These are phyloP conservation scores for Taurulus bubalis DNA, from an alignment of 2,113 vertebrate species.

Conservation along the genomic window DNA sequence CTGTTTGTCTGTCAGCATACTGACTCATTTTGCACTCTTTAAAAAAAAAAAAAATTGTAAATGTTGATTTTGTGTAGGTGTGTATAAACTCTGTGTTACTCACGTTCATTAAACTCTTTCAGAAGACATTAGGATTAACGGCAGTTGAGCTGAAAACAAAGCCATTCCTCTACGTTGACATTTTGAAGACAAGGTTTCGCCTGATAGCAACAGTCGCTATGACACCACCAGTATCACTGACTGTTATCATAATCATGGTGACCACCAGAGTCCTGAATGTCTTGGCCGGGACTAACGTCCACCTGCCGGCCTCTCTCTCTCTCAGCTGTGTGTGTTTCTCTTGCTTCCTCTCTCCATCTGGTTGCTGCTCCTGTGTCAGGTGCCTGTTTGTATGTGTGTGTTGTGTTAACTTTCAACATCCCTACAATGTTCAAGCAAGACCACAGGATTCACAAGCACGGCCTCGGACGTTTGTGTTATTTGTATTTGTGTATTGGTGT, in stretches of 20 bases:
- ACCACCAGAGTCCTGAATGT: conserved; percentile 31
- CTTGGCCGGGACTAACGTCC: conserved; percentile 52
- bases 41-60: conserved; percentile 6
- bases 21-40: conserved; percentile 29
- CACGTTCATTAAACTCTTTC: not conserved
- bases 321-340: conserved; percentile 52
- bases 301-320: conserved; percentile 46
- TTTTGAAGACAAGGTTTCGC: conserved; percentile 13
- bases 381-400: conserved; percentile 52
- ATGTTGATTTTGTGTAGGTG: conserved; percentile 43
- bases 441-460: conserved; percentile 10
- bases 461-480: not conserved
- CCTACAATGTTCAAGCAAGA: not conserved
- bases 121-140: not conserved
- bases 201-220: conserved; percentile 50
- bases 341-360: conserved; percentile 71
- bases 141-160: not conserved
- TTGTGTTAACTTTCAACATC: conserved; percentile 31
- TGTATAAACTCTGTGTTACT: not conserved
- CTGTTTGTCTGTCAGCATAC: conserved; percentile 19
- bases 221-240: conserved; percentile 39
- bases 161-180: not conserved
- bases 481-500: not conserved
- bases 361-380: conserved; percentile 60
- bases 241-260: conserved; percentile 44